These are phyloP conservation scores for Heteromormyrus szaboi DNA, from an alignment of 2,797 vertebrate genomes.

Conservation along the genomic window DNA sequence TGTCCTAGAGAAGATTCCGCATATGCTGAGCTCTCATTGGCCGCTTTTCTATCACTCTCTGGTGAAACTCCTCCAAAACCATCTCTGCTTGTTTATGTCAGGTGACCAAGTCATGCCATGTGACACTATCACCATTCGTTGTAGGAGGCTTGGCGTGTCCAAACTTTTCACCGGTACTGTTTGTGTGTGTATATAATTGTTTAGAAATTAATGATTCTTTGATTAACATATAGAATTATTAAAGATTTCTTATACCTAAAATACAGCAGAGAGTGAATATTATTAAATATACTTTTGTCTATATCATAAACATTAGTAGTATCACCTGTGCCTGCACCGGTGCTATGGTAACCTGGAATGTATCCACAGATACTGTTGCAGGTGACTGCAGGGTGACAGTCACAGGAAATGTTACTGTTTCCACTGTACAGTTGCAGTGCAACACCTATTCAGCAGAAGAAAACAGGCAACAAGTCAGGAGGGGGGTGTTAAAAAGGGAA, in stretches of 20 bases:
- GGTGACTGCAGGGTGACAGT: constrained; percentile 92
- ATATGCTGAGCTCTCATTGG: background rate
- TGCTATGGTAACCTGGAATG: constrained; percentile 79
- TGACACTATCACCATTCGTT: background rate
- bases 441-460: constrained; percentile 66
- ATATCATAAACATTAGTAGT: constrained; percentile 26
- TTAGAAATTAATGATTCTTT: background rate
- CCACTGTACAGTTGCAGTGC: constrained; percentile 73
- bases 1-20: background rate
- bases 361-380: constrained; percentile 84
- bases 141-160: background rate
- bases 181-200: background rate
- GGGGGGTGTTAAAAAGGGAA: background rate
- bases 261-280: background rate
- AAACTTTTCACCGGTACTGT: background rate
- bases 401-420: constrained; percentile 79
- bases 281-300: background rate
- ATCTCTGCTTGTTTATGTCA: background rate
- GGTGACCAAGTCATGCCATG: background rate
- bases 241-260: background rate
- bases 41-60: background rate
- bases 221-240: background rate
- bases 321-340: constrained; percentile 78
- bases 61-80: background rate
- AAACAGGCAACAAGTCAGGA: background rate